phyloP scores from a whole-genome alignment of 1,140 invertebrate species.

The Arion vulgaris region DNA sequence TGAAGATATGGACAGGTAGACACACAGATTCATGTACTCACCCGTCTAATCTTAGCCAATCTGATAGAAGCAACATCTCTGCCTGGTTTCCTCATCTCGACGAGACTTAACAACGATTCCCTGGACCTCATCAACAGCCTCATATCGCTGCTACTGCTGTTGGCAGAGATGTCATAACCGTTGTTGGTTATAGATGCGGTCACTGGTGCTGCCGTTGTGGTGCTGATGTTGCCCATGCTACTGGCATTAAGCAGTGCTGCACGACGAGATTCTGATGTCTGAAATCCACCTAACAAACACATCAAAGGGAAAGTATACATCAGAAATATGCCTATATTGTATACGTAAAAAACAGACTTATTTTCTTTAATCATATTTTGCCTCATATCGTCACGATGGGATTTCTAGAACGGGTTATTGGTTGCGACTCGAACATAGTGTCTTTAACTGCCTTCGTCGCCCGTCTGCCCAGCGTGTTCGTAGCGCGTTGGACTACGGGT shows the following conservation, averaged over 20 bases:
- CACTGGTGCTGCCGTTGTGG: background rate
- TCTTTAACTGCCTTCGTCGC: too few relatives aligned
- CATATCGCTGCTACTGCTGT: background rate
- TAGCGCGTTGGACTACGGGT: too few relatives aligned
- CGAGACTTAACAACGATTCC: conserved; percentile 49
- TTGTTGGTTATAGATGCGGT: background rate
- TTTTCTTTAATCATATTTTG: too few relatives aligned
- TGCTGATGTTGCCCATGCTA: conserved; percentile 9
- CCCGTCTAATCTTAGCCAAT: conserved; percentile 41
- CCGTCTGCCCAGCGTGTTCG: too few relatives aligned
- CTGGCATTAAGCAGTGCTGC: background rate
- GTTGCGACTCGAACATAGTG: too few relatives aligned
- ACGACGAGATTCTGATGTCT: background rate
- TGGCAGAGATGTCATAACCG: background rate
- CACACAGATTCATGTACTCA: conserved; percentile 30
- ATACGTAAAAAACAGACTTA: background rate
- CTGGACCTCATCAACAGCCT: conserved; percentile 36
- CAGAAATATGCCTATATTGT: background rate
- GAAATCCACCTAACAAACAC: conserved; percentile 13
- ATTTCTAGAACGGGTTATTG: too few relatives aligned
- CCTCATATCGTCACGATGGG: too few relatives aligned
- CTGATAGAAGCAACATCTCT: conserved; percentile 29
- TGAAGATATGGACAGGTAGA: conserved; percentile 15
- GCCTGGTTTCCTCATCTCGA: conserved; percentile 44
- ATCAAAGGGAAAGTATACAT: too few relatives aligned